Evolutionary conservation across 2,113 vertebrate species (phyloP).

Genomic region (Stigmatopora argus): DNA sequence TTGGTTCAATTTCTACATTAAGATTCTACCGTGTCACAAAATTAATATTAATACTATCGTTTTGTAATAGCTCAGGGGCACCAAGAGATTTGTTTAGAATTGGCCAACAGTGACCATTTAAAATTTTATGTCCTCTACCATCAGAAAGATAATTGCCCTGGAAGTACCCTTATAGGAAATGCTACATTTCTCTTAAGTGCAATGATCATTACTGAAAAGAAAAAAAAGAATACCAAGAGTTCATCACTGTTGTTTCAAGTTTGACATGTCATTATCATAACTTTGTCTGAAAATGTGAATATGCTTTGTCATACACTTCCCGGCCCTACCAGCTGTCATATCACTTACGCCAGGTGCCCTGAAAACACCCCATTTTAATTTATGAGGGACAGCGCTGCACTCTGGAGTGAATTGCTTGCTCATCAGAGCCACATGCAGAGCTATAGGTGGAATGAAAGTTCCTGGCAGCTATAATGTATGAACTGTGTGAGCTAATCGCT

Average conservation of each 20-base stretch:
- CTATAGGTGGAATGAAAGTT: conserved; percentile 27
- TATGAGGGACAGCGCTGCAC: conserved; percentile 8
- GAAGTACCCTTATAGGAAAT: not conserved
- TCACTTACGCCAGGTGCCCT: conserved; percentile 6
- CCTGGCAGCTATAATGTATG: conserved; percentile 2
- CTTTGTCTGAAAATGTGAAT: conserved; percentile 5
- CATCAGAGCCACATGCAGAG: conserved; percentile 13
- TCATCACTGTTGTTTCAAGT: not conserved
- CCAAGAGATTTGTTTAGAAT: not conserved
- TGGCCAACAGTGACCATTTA: not conserved
- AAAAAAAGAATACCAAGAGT: not conserved
- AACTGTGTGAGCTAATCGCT: conserved; percentile 42
- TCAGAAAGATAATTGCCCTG: not conserved
- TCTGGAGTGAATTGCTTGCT: conserved; percentile 22
- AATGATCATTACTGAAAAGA: not conserved
- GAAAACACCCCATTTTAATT: conserved; percentile 11
- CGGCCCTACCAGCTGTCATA: conserved; percentile 15
- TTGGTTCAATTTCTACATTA: not conserved
- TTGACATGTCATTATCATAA: conserved; percentile 9
- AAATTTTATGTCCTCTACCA: not conserved
- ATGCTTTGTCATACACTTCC: conserved; percentile 21
- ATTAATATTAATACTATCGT: not conserved
- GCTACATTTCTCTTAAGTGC: not conserved
- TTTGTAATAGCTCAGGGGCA: not conserved
- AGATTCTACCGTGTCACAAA: not conserved